Evolutionary conservation across 2,888 invertebrate genomes (phyloP), one percentile per base, ranked within the genome.

Genomic region (Cantharis rufa): DNA sequence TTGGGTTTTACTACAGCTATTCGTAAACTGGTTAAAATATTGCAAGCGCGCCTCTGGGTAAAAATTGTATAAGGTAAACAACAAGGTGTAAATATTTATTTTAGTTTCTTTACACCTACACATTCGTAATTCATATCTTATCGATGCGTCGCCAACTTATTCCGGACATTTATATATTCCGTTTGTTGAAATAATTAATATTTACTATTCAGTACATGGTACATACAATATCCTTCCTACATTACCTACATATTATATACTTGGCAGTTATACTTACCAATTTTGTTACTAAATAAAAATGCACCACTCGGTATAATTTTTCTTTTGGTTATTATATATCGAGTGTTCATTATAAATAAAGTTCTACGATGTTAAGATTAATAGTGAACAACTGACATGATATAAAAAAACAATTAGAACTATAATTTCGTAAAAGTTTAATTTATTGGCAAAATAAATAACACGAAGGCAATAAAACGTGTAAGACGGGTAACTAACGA

Each of bases 21-120:
- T n/a, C 5, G 1, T 48, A 48, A 48, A 48, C 48, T n/a, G 48
- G 48, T 13, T 48, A 48, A 48, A 48, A 48, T 48, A 48, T 48
- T 48, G 48, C 48, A n/a, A 48, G 48, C 48, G 48, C 75, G 75
- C 75, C 75, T 68, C 75, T 68, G 75, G 27, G 71, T 71, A 75
- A 64, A 75, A 75, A 70, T 71, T 71, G 27, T 75, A 70, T 68
- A 75, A 71, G 75, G 63, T 75, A 75, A 75, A 71, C 75, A 75
- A 32, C 48, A 71, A 75, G 66, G 70, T 71, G 75, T 75, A 75
- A 75, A 75, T 71, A 75, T 71, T 71, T 75, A 70, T 66, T 32
- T 70, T 71, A 71, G 75, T 75, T 71, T 75, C 68, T 74, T 71
- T 71, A 70, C 75, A 71, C 75, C 75, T 71, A 75, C 75, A 68